Conservation (phyloP, 2,888 invertebrate genomes). For the Cinara cedri region DNA sequence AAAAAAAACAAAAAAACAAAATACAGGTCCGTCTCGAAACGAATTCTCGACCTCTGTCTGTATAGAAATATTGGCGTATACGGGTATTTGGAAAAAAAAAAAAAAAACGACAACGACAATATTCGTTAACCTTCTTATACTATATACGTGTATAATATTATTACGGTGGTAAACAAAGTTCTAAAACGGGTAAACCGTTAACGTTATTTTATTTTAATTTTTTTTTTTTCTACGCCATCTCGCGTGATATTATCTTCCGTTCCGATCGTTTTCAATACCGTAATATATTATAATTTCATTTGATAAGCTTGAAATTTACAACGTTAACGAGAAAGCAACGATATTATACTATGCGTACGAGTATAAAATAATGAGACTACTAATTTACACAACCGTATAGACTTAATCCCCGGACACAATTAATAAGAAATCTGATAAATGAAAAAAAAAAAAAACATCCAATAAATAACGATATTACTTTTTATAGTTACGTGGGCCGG, state of each 20-base stretch:
- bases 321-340: background rate
- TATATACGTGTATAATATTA: background rate
- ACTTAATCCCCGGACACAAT: no score
- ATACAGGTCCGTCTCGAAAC: slow-evolving; percentile 28
- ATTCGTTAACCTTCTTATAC: background rate
- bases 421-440: no score
- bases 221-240: background rate
- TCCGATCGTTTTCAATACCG: background rate
- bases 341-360: background rate
- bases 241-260: background rate
- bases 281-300: background rate
- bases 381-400: background rate
- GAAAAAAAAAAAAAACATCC: no score
- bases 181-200: background rate
- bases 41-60: slow-evolving; percentile 39
- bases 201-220: background rate
- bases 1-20: no score
- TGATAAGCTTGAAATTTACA: background rate
- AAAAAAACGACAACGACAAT: slow-evolving; percentile 3
- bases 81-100: background rate
- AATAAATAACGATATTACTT: no score
- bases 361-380: background rate
- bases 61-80: slow-evolving; percentile 27
- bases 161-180: background rate
- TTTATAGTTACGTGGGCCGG: no score